Evolutionary conservation across 2,797 vertebrate species (phyloP), one percentile per base, ranked within the genome.

Genomic region (Chrysocyon brachyurus): DNA sequence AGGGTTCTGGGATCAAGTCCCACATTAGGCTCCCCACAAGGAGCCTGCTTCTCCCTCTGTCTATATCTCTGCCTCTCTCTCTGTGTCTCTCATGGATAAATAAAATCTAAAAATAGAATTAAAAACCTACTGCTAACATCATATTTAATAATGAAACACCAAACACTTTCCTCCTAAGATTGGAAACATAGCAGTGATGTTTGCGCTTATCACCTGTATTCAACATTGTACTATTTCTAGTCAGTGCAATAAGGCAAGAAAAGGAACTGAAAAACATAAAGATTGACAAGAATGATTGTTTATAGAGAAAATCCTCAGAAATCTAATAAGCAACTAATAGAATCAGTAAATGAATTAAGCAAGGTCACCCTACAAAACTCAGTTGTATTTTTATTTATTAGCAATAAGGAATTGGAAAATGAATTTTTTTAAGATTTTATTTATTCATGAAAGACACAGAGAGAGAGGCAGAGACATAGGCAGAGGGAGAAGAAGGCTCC

Each of bases 371-470:
- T 86, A 14, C 36, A 92, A 73, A 96, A 86, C 79, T 56, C 66
- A 77, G 2, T 86, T 91, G 36, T 68, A 9, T 85, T 87, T 83
- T 40, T 85, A 24, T 33, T 57, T n/a, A 40, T n/a, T 73, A 68
- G 52, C 36, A 87, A 59, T 95, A 88, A 85, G 5, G 6, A 75
- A 91, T 28, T 75, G 1, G n/a, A 94, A 97, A 90, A 85, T 79
- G 19, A 85, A 91, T 61, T 81, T 92, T 46, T 46, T 46, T 1
- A 46, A 46, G 40, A 46, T 46, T 46, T 46, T 46, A 46, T 46
- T 46, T 46, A 46, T 46, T 46, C 40, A 46, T 46, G 40, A 46
- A 46, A 46, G 40, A 46, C 40, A 46, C 40, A 46, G 6, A 46
- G 40, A 46, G 40, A 40, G 40, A 46, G 40, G 40, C 40, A 46